These are phyloP conservation scores for Rattus rattus DNA, from an alignment of 2,113 vertebrate species.

Conservation along the genomic window DNA sequence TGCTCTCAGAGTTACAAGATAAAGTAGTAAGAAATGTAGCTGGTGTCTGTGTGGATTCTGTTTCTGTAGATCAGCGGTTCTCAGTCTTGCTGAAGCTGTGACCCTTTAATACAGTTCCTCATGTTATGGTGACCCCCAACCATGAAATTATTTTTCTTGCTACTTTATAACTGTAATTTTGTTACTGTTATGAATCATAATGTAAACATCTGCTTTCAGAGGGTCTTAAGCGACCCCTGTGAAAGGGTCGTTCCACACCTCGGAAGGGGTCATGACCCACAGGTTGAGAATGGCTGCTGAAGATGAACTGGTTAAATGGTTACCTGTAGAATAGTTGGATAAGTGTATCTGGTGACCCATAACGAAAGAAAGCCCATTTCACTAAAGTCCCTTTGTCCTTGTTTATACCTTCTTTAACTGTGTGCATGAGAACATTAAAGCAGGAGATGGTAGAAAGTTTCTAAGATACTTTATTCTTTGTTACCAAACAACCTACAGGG, in stretches of 20 bases:
- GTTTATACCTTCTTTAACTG: slow-evolving; percentile 26
- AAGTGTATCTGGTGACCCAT: neutral
- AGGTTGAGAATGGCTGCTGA: neutral
- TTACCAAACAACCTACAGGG: neutral
- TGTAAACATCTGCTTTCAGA: neutral
- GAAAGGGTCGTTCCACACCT: neutral
- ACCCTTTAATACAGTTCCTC: neutral
- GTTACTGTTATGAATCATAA: neutral
- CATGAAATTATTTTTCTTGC: neutral
- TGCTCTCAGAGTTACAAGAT: neutral
- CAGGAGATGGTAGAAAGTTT: neutral
- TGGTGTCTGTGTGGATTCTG: neutral
- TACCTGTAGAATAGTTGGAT: neutral
- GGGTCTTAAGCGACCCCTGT: neutral
- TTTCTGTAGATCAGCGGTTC: neutral
- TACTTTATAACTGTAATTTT: neutral
- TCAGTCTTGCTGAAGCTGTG: neutral
- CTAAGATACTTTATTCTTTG: neutral
- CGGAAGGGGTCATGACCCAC: neutral
- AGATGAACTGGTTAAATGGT: neutral
- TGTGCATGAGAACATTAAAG: neutral
- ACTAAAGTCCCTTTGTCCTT: neutral
- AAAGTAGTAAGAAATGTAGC: neutral
- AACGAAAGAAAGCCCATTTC: neutral
- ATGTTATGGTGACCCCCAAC: neutral